These are phyloP conservation scores for Amiota minor DNA, from an alignment of 2,888 invertebrate species.

Conservation along the genomic window DNA sequence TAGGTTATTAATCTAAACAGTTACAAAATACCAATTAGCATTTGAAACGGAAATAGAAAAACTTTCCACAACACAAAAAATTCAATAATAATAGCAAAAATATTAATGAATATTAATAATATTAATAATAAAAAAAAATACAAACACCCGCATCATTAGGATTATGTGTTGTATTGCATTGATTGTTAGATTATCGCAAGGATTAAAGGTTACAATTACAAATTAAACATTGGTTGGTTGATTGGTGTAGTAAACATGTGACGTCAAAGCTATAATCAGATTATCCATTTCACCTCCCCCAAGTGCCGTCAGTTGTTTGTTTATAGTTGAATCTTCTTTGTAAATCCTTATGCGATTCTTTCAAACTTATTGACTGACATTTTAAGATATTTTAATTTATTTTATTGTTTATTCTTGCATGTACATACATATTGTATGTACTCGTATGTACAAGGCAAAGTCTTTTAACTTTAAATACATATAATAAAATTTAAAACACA, in stretches of 20 bases:
- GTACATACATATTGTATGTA: too few relatives aligned
- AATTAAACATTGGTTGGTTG: background rate
- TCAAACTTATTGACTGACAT: background rate
- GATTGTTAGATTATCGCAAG: background rate
- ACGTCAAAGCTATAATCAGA: background rate
- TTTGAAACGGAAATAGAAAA: background rate
- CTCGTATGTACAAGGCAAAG: too few relatives aligned
- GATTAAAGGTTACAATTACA: slow-evolving; percentile 4
- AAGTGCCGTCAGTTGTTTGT: background rate
- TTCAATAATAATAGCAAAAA: too few relatives aligned
- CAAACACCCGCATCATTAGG: background rate
- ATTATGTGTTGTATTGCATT: too few relatives aligned
- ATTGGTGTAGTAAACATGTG: background rate
- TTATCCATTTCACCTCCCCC: background rate
- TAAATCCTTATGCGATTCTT: too few relatives aligned
- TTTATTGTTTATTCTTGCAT: background rate
- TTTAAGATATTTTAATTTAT: background rate
- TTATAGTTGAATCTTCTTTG: background rate
- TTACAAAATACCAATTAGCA: slow-evolving; percentile 10
- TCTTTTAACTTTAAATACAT: background rate
- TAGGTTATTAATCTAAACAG: background rate
- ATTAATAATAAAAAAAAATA: background rate
- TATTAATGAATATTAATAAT: too few relatives aligned
- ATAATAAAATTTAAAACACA: too few relatives aligned
- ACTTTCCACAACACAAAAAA: background rate